Evolutionary conservation across 2,113 vertebrate genomes (phyloP), one percentile per base, ranked within the genome.

Genomic region (Gallinago undulata): DNA sequence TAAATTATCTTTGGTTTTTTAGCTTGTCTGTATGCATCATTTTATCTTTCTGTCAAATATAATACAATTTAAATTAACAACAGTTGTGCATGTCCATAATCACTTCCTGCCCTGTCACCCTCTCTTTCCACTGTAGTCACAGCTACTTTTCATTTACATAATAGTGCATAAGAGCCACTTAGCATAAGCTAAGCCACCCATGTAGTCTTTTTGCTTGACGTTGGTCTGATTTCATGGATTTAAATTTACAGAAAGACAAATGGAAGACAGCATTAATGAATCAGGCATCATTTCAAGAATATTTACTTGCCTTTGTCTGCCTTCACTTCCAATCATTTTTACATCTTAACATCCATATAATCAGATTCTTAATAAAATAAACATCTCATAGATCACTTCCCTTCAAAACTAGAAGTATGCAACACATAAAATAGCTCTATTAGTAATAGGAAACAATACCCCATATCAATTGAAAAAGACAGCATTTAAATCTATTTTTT

Each of bases 1-100:
- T 41, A 85, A 88, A 86, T 90, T 56, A 62, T 60, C 23, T 23
- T 86, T 90, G 41, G 13, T 25, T 43, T 82, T 91, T 88, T 21
- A 74, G 19, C 41, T 87, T 74, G 63, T 91, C 48, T 78, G 22
- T n/a, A 60, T 19, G 30, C 12, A 37, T 70, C 2, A 76, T 60
- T 94, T 94, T 87, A 86, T 51, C 53, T 39, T 96, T 83, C 87
- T 60, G 35, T 79, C 57, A 87, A 93, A 94, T 39, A 57, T 16
- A 91, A 47, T 64, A 78, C 39, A 73, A 87, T 39, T 45, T 63
- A 60, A 76, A 90, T 84, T 55, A 89, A 64, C 31, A 95, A 68
- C 67, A 93, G 41, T 53, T 82, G 25, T 64, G 30, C 30, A 57
- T 45, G 70, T 79, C 74, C 70, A 41, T 56, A 96, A 84, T 60